These are phyloP conservation scores for Sapajus apella DNA, from an alignment of 2,113 vertebrate genomes.

Conservation along the genomic window DNA sequence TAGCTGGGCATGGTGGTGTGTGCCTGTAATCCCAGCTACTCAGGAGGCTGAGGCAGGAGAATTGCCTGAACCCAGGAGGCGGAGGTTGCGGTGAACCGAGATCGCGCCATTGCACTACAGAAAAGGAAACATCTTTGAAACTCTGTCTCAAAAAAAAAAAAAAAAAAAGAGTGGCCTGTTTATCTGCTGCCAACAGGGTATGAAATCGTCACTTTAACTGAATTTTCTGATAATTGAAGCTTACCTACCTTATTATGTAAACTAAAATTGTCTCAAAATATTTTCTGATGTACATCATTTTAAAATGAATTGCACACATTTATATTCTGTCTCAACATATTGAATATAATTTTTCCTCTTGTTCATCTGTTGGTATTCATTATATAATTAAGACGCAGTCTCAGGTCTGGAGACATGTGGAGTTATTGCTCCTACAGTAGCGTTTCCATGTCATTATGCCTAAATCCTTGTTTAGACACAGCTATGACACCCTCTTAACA, in stretches of 20 bases:
- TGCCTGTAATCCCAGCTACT: too few relatives aligned
- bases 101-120: too few relatives aligned
- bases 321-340: neutral
- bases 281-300: neutral
- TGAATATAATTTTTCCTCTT: neutral
- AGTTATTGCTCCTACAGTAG: neutral
- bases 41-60: too few relatives aligned
- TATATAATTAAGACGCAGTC: neutral
- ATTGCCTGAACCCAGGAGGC: too few relatives aligned
- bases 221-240: slow-evolving; percentile 27
- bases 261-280: slow-evolving; percentile 7
- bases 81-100: too few relatives aligned
- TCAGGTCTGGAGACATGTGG: neutral
- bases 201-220: neutral
- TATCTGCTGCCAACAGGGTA: neutral
- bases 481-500: neutral
- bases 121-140: too few relatives aligned
- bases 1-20: too few relatives aligned
- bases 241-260: neutral
- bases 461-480: neutral
- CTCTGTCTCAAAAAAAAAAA: too few relatives aligned
- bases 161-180: neutral
- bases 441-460: neutral
- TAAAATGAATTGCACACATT: neutral
- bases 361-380: neutral